These are phyloP conservation scores for Pristionchus fissidentatus DNA, from an alignment of 2,888 invertebrate species.

Conservation along the genomic window DNA sequence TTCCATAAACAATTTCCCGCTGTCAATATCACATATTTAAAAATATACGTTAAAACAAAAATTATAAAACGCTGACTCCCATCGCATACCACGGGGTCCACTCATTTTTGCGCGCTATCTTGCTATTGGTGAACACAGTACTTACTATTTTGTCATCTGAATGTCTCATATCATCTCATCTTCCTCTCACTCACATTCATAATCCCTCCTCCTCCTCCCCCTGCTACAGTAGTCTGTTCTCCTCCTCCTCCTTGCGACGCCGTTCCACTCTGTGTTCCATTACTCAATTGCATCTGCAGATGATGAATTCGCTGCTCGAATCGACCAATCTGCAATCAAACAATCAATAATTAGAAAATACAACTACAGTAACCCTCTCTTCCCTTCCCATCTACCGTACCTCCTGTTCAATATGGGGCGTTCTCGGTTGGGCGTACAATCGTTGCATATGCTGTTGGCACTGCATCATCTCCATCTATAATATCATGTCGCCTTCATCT, in stretches of 20 bases:
- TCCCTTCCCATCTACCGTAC: not conserved
- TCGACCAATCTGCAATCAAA: constrained; percentile 30
- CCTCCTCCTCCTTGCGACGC: not conserved
- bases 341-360: not conserved
- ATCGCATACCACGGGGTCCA: no score
- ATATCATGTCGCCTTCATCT: no score
- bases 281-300: not conserved
- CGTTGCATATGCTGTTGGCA: constrained; percentile 53
- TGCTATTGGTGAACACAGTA: no score
- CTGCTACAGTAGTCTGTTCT: not conserved
- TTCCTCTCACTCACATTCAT: no score
- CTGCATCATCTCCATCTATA: constrained; percentile 49
- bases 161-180: no score
- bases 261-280: not conserved
- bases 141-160: no score
- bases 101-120: no score
- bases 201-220: not conserved
- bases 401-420: constrained; percentile 56
- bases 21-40: no score
- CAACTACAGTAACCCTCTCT: not conserved
- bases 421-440: constrained; percentile 56
- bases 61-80: no score
- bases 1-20: no score
- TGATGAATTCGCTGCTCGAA: constrained; percentile 33
- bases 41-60: not conserved